These are phyloP conservation scores for Pseudomyrmex flavicornis DNA, from an alignment of 1,140 invertebrate species.

Conservation along the genomic window DNA sequence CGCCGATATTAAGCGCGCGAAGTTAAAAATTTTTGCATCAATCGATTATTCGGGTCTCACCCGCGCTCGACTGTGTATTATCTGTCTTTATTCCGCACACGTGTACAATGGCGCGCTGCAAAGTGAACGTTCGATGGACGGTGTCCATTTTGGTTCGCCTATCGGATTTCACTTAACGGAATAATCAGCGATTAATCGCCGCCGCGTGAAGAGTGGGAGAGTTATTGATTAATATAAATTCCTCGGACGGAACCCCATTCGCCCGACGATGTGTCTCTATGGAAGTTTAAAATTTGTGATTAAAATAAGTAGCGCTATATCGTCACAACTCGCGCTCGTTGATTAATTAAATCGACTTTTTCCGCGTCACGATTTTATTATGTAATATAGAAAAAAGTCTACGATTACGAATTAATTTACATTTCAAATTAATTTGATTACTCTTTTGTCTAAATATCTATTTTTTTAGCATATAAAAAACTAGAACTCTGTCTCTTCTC, in stretches of 20 bases:
- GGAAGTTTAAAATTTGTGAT: conserved; percentile 35
- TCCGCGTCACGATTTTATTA: not conserved
- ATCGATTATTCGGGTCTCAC: conserved; percentile 43
- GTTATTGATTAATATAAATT: conserved; percentile 61
- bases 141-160: conserved; percentile 51
- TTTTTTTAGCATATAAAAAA: no score
- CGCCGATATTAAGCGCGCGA: not conserved
- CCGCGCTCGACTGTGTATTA: conserved; percentile 8
- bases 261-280: not conserved
- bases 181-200: conserved; percentile 57
- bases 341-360: conserved; percentile 21
- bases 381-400: no score
- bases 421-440: no score
- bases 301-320: conserved; percentile 30
- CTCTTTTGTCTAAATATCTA: no score
- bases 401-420: no score
- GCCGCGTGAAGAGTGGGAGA: not conserved
- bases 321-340: not conserved
- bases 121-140: conserved; percentile 34
- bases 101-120: conserved; percentile 8
- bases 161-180: conserved; percentile 60
- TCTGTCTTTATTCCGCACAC: conserved; percentile 28
- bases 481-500: no score
- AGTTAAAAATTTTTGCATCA: conserved; percentile 32
- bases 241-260: conserved; percentile 6